phyloP scores from a whole-genome alignment of 2,888 invertebrate genomes.

The Lordiphosa fenestrarum region DNA sequence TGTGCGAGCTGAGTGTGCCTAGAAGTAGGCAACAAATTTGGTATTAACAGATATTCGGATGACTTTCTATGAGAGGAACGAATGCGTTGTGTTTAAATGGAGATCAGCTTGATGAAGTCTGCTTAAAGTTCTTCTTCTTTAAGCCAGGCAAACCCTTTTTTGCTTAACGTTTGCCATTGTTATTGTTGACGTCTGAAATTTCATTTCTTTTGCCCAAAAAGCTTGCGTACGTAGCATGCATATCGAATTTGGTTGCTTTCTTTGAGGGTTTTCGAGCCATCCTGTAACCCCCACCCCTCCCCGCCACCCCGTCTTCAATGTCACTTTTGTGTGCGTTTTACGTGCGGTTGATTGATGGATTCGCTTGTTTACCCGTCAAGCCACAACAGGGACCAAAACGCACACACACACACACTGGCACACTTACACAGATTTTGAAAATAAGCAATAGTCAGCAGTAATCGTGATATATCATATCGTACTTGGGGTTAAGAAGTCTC shows the following conservation, averaged over 20 bases:
- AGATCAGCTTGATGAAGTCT: too few relatives aligned
- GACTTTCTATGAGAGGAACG: constrained; percentile 7
- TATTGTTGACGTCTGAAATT: constrained; percentile 30
- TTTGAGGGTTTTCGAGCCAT: constrained; percentile 1
- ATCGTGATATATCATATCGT: constrained; percentile 56
- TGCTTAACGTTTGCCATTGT: constrained; percentile 4
- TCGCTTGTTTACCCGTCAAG: constrained; percentile 64
- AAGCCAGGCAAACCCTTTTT: not conserved
- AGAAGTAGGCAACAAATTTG: constrained; percentile 7
- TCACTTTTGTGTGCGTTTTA: constrained; percentile 65
- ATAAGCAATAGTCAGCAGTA: constrained; percentile 51
- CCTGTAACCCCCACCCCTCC: too few relatives aligned
- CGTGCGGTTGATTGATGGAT: constrained; percentile 67
- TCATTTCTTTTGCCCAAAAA: constrained; percentile 23
- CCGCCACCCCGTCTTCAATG: constrained; percentile 34
- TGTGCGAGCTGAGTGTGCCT: not conserved
- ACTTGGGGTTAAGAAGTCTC: constrained; percentile 14
- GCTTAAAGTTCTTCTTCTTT: too few relatives aligned
- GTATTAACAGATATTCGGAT: too few relatives aligned
- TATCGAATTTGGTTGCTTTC: constrained; percentile 18
- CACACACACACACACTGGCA: constrained; percentile 14
- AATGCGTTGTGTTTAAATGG: too few relatives aligned
- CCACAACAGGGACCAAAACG: constrained; percentile 41
- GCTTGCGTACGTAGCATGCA: constrained; percentile 32
- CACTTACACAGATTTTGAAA: constrained; percentile 29